Evolutionary conservation across 2,797 vertebrate species (phyloP), one percentile per base, ranked within the genome.

Genomic region (Protonibea diacanthus): DNA sequence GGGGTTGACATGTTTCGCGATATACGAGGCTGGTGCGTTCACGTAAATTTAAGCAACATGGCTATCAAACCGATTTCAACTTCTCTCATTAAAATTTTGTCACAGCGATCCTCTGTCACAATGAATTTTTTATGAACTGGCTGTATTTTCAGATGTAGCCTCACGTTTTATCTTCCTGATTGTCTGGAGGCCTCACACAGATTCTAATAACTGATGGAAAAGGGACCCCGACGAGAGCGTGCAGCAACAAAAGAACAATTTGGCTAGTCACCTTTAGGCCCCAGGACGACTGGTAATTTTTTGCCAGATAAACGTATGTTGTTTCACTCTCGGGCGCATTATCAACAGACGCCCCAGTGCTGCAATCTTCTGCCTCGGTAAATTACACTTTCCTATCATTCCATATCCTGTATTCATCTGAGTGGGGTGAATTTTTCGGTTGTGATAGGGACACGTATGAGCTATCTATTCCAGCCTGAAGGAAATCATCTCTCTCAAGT

Each of bases 221-320:
- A 63, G 53, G 40, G 51, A 59, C 44, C 42, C 38, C 52, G 25
- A 42, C 12, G 1, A 44, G 72, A 66, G 33, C 63, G 17, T 23
- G 21, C 9, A 17, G 29, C 44, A 74, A 78, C 76, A 74, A 78
- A 80, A 79, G 63, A 79, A 67, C 64, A 47, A 85, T 87, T 71
- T 84, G 76, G 69, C 71, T 59, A 42, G 76, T 81, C 81, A 80
- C 85, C 78, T 86, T 33, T 23, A 38, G 76, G 74, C 77, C 60
- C 44, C 9, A 9, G 33, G 76, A 72, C 44, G 65, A 85, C 79
- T 87, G 80, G 82, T 90, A 67, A 88, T 91, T 88, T 81, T 88
- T 82, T 77, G 64, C 40, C 58, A 85, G 90, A 92, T 92, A 89
- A 90, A 90, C 63, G 67, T 71, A 72, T 87, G 86, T 91, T 91